These are phyloP conservation scores for Andrena bucephala DNA, from an alignment of 2,888 invertebrate species.

Conservation along the genomic window DNA sequence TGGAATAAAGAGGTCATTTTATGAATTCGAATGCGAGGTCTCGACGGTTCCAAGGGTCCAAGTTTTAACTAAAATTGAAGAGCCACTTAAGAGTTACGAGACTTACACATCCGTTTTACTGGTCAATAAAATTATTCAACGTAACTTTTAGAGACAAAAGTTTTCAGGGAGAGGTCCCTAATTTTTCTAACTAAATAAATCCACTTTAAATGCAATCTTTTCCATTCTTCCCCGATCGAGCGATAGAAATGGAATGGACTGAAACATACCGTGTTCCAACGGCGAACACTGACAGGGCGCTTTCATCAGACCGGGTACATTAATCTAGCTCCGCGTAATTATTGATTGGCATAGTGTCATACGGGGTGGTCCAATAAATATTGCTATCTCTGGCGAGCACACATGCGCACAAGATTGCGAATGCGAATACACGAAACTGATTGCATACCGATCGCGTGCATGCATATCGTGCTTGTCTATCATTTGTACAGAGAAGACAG, in stretches of 20 bases:
- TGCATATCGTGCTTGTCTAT: conserved; percentile 24
- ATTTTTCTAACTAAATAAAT: too few relatives aligned
- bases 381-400: conserved; percentile 56
- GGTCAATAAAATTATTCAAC: too few relatives aligned
- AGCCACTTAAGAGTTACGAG: too few relatives aligned
- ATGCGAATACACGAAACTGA: conserved; percentile 15
- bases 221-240: neutral
- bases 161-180: too few relatives aligned
- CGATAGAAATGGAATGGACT: neutral
- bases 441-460: conserved; percentile 29
- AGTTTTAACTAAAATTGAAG: too few relatives aligned
- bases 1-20: too few relatives aligned
- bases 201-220: too few relatives aligned
- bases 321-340: conserved; percentile 71
- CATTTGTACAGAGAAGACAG: conserved; percentile 32
- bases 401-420: neutral
- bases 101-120: too few relatives aligned
- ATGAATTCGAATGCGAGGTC: too few relatives aligned
- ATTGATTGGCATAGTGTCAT: conserved; percentile 70
- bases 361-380: conserved; percentile 67
- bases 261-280: conserved; percentile 17
- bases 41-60: too few relatives aligned
- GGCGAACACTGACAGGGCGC: conserved; percentile 40
- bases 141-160: too few relatives aligned
- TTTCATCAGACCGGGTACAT: conserved; percentile 62